Evolutionary conservation across 2,797 vertebrate species (phyloP), one percentile per base, ranked within the genome.

Genomic region (Furcifer pardalis): DNA sequence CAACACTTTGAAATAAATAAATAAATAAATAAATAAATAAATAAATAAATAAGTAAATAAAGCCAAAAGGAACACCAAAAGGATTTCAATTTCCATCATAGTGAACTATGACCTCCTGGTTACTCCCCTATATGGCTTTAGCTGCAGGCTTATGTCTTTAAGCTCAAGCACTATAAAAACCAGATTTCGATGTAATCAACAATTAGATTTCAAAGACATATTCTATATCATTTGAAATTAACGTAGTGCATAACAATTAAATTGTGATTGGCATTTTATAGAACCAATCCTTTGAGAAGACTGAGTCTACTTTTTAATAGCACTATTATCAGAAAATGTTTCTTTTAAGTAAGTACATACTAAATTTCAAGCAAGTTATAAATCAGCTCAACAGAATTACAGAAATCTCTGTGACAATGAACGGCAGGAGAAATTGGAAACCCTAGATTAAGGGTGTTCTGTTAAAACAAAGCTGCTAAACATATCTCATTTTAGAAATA

Each of bases 151-250:
- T 78, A 83, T 82, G 87, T 92, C 90, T 93, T 87, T 88, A 94
- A 92, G 89, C 92, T 93, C 86, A 92, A 84, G 83, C 86, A 87
- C 90, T 93, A 94, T 69, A 93, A 94, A 96, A 91, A 78, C 0
- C 56, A 89, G 87, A 93, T 93, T 87, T 94, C 94, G 91, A 94
- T 91, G 92, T 83, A 94, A 95, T 91, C 92, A 93, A 94, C 94
- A 96, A 94, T 92, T 86, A 92, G 86, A 95, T 93, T 93, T 96
- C 95, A 95, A 96, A 95, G 94, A 87, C 77, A 81, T 92, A 86
- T 85, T 90, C 85, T 91, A 87, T 94, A 93, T 94, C 94, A 92
- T 77, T 86, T 71, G 56, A 92, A 92, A 96, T 95, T 94, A 96
- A 90, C 93, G 94, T 93, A 93, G 84, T 49, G 32, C 92, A 92